A percentile compares a stretch with the other conserved stretches of the same genome.
Conservation (phyloP, 2,888 invertebrate species). For the Sinodicranocentrus sp. region DNA sequence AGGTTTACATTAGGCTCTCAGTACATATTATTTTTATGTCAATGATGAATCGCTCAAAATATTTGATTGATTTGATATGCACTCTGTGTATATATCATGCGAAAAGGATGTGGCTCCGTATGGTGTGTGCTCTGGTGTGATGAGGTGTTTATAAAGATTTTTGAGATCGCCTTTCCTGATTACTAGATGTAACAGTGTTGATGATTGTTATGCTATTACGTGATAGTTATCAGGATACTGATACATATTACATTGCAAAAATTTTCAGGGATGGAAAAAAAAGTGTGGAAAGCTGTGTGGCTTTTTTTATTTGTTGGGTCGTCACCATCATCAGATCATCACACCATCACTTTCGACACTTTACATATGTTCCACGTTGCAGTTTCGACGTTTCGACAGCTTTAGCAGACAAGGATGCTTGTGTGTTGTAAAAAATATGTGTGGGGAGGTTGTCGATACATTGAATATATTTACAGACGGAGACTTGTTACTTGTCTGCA, state of each 20-base stretch:
- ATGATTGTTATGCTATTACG: slow-evolving; percentile 29
- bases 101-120: slow-evolving; percentile 49
- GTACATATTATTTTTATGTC: slow-evolving; percentile 31
- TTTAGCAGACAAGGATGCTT: background rate
- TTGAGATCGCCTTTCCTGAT: slow-evolving; percentile 48
- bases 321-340: background rate
- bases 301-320: background rate
- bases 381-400: slow-evolving; percentile 25
- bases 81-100: background rate
- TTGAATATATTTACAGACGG: no score
- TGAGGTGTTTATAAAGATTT: slow-evolving; percentile 39
- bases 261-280: background rate
- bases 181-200: slow-evolving; percentile 45
- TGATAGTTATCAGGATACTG: slow-evolving; percentile 35
- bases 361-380: slow-evolving; percentile 53
- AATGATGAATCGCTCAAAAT: slow-evolving; percentile 54
- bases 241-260: slow-evolving; percentile 44
- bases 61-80: slow-evolving; percentile 63
- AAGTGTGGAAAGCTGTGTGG: slow-evolving; percentile 12
- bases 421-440: background rate
- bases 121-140: slow-evolving; percentile 4
- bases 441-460: no score
- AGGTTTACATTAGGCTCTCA: background rate
- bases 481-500: no score
- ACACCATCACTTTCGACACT: slow-evolving; percentile 42